phyloP scores from a whole-genome alignment of 2,888 invertebrate genomes.

The Pterostichus niger region DNA sequence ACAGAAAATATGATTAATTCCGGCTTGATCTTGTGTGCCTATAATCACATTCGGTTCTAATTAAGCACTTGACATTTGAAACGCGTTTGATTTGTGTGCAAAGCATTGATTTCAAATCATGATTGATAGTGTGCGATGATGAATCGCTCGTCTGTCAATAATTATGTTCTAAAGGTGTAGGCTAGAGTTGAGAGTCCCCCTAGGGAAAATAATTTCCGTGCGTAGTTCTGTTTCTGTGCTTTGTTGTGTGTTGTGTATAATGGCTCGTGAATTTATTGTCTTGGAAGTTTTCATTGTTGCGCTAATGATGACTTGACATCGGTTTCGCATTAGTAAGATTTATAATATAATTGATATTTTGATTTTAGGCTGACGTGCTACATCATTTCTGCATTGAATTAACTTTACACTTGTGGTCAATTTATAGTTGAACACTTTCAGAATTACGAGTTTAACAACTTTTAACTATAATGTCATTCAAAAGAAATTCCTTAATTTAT shows the following conservation, averaged over 20 bases:
- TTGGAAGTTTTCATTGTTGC: constrained; percentile 35
- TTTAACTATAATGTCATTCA: too few relatives aligned
- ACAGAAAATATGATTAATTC: constrained; percentile 60
- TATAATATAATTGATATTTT: constrained; percentile 4
- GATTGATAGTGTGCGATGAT: constrained; percentile 63
- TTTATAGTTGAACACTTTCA: background rate
- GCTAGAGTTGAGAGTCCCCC: background rate
- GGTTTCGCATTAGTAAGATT: constrained; percentile 27
- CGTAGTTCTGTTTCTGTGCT: background rate
- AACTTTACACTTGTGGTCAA: background rate
- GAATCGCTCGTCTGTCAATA: constrained; percentile 58
- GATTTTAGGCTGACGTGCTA: background rate
- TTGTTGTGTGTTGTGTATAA: background rate
- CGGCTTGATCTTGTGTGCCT: constrained; percentile 46
- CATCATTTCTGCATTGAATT: background rate
- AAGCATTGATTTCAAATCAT: constrained; percentile 64
- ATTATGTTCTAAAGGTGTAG: constrained; percentile 60
- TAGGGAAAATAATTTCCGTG: constrained; percentile 2
- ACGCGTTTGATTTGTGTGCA: constrained; percentile 65
- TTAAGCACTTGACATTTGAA: constrained; percentile 65
- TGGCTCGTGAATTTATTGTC: constrained; percentile 21
- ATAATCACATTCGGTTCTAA: constrained; percentile 62
- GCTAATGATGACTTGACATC: constrained; percentile 36
- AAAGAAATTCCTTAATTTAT: too few relatives aligned
- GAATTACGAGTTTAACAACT: too few relatives aligned